Evolutionary conservation across 2,888 invertebrate genomes (phyloP), one percentile per base, ranked within the genome.

Genomic region (Sipha maydis): DNA sequence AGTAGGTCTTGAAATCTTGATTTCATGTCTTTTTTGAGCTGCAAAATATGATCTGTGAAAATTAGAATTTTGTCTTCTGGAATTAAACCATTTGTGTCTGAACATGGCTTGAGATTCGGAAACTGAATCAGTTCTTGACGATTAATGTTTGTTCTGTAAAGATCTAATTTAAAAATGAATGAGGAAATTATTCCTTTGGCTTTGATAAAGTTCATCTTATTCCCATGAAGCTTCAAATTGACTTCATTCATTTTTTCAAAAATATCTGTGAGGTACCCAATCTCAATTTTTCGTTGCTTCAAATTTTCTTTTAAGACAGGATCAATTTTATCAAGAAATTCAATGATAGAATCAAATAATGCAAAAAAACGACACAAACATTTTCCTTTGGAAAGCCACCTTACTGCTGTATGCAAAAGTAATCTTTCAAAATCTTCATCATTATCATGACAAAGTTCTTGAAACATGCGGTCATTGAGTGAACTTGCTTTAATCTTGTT

Each of bases 391-490:
- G 86, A 89, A 54, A 89, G 71, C 89, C 89, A 89, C 41, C 89
- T 54, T 77, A 85, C 85, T 77, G 75, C 77, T 38, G 77, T 85
- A 77, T 77, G 77, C 61, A 85, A 67, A 77, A 85, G 85, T 85
- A 85, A 85, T 73, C 90, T 89, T 84, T 89, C 86, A 73, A 89
- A 90, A 67, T 90, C 89, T 89, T 90, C 90, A 85, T 90, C 90
- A 84, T 90, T 90, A 79, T 82, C 85, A 73, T 83, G 56, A 80
- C 89, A 90, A 34, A 34, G 34, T 34, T 34, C 34, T 34, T 4
- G 34, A 34, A 34, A 34, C 34, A 34, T 34, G 34, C 4, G 34
- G 34, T 34, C 34, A 34, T 34, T 34, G 34, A 34, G 34, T 34
- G 34, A 34, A 34, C 34, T 34, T 34, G 34, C 78, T 84, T 84